Evolutionary conservation across 1,140 invertebrate species (phyloP).

Genomic region (Zaprionus africanus): DNA sequence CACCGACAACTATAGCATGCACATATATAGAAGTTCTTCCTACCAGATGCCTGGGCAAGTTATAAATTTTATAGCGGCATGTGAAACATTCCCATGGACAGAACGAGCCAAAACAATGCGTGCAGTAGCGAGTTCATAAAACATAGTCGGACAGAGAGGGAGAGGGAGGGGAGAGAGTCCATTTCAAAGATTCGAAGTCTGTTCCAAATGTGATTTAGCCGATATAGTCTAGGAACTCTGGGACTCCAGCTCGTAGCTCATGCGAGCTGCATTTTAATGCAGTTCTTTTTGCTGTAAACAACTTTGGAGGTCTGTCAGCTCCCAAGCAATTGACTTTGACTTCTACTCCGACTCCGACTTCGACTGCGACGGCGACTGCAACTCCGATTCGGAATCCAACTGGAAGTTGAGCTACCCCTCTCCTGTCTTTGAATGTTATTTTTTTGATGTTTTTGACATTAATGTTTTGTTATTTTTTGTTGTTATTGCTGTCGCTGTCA

Average conservation of each 20-base stretch:
- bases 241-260: slow-evolving; percentile 3
- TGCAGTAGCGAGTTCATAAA: slow-evolving; percentile 50
- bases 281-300: slow-evolving; percentile 66
- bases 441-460: slow-evolving; percentile 81
- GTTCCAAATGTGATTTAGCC: slow-evolving; percentile 12
- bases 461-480: slow-evolving; percentile 75
- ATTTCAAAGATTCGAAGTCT: slow-evolving; percentile 1
- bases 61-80: slow-evolving; percentile 49
- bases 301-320: slow-evolving; percentile 58
- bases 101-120: slow-evolving; percentile 5
- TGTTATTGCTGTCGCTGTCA: slow-evolving; percentile 67
- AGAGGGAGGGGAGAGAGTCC: not conserved
- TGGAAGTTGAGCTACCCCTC: slow-evolving; percentile 1
- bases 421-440: slow-evolving; percentile 39
- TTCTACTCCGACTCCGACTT: not conserved
- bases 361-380: slow-evolving; percentile 2
- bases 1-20: not conserved
- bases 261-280: slow-evolving; percentile 75
- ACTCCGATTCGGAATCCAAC: slow-evolving; percentile 17
- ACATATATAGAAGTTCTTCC: not conserved
- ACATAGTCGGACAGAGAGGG: slow-evolving; percentile 20
- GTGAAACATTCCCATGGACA: slow-evolving; percentile 16
- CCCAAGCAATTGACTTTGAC: slow-evolving; percentile 32
- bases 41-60: slow-evolving; percentile 22
- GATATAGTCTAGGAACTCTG: slow-evolving; percentile 21